phyloP scores from a whole-genome alignment of 1,140 invertebrate species.

The Drosophila paulistorum region DNA sequence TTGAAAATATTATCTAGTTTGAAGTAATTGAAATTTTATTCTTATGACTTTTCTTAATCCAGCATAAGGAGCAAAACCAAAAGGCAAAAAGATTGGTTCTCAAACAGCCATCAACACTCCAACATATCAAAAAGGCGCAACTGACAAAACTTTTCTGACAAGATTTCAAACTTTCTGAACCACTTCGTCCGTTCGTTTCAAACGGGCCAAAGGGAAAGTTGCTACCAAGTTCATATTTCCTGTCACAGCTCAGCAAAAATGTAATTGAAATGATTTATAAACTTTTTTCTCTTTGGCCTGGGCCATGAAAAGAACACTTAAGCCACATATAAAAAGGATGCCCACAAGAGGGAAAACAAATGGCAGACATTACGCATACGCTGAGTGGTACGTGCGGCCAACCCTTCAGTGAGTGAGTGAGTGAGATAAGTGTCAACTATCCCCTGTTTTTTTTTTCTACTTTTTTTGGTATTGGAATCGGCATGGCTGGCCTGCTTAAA shows the following conservation, averaged over 20 bases:
- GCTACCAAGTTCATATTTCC: slow-evolving; percentile 63
- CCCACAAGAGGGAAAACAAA: slow-evolving; percentile 17
- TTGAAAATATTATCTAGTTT: background rate
- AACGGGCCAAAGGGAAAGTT: slow-evolving; percentile 33
- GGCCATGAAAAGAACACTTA: slow-evolving; percentile 6
- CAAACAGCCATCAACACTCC: slow-evolving; percentile 50
- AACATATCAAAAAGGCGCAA: slow-evolving; percentile 55
- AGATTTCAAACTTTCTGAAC: slow-evolving; percentile 55
- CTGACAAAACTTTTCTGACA: slow-evolving; percentile 64
- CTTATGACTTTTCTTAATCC: slow-evolving; percentile 6
- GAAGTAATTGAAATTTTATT: slow-evolving; percentile 11
- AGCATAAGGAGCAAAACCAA: slow-evolving; percentile 11
- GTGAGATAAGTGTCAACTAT: slow-evolving; percentile 20
- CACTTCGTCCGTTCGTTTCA: slow-evolving; percentile 23
- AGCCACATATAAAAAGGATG: slow-evolving; percentile 5
- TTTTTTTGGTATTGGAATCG: background rate
- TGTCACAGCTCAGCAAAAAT: slow-evolving; percentile 75
- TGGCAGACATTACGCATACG: slow-evolving; percentile 57
- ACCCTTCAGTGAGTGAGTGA: slow-evolving; percentile 25
- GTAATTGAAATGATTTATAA: slow-evolving; percentile 81
- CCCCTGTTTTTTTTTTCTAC: background rate
- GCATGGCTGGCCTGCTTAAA: slow-evolving; percentile 58
- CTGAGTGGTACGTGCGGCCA: slow-evolving; percentile 29
- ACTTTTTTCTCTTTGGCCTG: slow-evolving; percentile 42
- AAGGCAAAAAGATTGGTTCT: slow-evolving; percentile 17